Conservation (phyloP, 2,113 vertebrate species). For the Nesoenas mayeri region DNA sequence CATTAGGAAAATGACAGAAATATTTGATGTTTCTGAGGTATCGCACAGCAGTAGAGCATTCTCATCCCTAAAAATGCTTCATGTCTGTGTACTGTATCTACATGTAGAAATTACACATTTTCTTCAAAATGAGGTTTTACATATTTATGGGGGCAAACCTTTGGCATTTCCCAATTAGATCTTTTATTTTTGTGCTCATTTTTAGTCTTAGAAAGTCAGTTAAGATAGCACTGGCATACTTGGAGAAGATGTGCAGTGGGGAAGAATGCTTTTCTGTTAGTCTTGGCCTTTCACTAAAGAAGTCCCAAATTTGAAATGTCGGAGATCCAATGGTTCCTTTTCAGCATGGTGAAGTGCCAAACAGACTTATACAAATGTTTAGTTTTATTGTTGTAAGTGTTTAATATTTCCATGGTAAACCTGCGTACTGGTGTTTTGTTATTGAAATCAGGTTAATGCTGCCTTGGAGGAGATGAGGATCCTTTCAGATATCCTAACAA, state of each 20-base stretch:
- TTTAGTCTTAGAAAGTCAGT: background rate
- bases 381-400: background rate
- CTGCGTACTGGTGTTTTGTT: background rate
- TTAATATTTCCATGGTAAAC: background rate
- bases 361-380: background rate
- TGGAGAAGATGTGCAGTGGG: background rate
- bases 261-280: background rate
- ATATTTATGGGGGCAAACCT: background rate
- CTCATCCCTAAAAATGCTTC: background rate
- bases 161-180: background rate
- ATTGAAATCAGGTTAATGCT: background rate
- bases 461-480: background rate
- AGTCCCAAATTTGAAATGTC: background rate
- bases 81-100: background rate
- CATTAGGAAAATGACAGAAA: background rate
- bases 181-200: background rate
- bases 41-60: background rate
- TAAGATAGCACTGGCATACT: background rate
- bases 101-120: background rate
- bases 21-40: background rate
- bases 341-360: background rate
- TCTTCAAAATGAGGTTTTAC: background rate
- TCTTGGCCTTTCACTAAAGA: background rate
- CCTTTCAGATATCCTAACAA: background rate
- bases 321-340: background rate